Base-by-base conservation (phyloP, 2,797 vertebrate genomes). In the Manis pentadactyla region DNA sequence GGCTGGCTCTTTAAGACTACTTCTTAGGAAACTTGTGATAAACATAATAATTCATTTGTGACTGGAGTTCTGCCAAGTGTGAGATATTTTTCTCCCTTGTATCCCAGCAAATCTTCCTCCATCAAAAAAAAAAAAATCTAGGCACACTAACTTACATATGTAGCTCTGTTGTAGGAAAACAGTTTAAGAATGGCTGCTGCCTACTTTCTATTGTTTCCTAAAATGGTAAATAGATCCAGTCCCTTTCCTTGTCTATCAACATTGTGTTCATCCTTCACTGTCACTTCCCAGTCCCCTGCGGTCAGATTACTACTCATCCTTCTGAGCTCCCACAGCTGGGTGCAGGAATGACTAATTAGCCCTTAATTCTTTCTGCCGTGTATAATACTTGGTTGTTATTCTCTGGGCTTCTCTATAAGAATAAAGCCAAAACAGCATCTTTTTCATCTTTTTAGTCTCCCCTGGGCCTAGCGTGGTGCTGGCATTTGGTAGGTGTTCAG, bases 241-340 rank as follows among this genome's bases (percentile, higher is more conserved):
- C 27, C n/a, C 31, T 71, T 87, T 96, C 23, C 69, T 89, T 94
- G 64, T 87, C 86, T 84, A 21, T 97, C 94, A 90, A 55, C 51
- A 63, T 23, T 13, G n/a, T 68, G 27, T 42, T 93, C 74, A 96
- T 95, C 63, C 63, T 64, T 97, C 92, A 90, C 57, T 25, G 79
- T 95, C 91, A 84, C 34, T 85, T 91, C 74, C 59, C 74, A 39
- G 49, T 34, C 25, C 89, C 91, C 55, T 74, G 75, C 53, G 57
- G 86, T 75, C 88, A 95, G 95, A 96, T 84, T 78, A 96, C 94
- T 61, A 73, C 61, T 84, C 57, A 75, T 37, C 83, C 86, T 87
- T 92, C 82, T 85, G 68, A 31, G 78, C 31, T 94, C 64, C 79
- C 57, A 77, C 46, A 57, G 64, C 86, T 93, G 55, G 79, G 34